Base-by-base conservation (phyloP, 2,888 invertebrate genomes). In the Hypomecis atomaria region DNA sequence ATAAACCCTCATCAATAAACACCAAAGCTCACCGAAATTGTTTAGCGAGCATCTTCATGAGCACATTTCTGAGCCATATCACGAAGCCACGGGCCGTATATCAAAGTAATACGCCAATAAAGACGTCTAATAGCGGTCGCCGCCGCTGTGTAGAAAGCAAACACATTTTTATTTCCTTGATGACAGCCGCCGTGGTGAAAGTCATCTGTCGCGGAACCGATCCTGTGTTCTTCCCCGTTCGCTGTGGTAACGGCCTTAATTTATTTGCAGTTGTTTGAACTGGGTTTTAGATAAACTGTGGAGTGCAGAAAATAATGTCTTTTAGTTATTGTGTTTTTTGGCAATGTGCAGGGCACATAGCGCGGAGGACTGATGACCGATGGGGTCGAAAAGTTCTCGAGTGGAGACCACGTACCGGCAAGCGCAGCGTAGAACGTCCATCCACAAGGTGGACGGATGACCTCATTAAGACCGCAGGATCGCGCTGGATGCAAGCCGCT, bases 71-170 rank as follows among this genome's bases (percentile, higher is more conserved):
- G 47, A 55, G 59, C 55, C 60, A 53, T 54, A 65, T 65, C 60
- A 65, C 60, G 60, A 57, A 53, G 57, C 57, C 49, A 49, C 48
- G 13, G 57, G 56, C 53, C 48, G 56, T 69, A 60, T 62, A 60
- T 69, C 66, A 69, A 66, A 62, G 53, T 65, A 69, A 65, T 63
- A 55, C 43, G 40, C 60, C 66, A 60, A 69, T 65, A 66, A 66
- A 60, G 62, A 50, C 62, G 56, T 65, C 55, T 66, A 64, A 64
- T 66, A 44, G 60, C 64, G 55, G 58, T 44, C 60, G 54, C 47
- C 49, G 55, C 40, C 53, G 48, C 56, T 47, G 59, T 68, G 61
- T 61, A 58, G 38, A 56, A 62, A 56, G 23, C 59, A 59, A 50
- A 56, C 64, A 64, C 59, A 64, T 64, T 64, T 62, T 62, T 62